Conservation (phyloP, 2,113 vertebrate species). For the Hylia prasina region DNA sequence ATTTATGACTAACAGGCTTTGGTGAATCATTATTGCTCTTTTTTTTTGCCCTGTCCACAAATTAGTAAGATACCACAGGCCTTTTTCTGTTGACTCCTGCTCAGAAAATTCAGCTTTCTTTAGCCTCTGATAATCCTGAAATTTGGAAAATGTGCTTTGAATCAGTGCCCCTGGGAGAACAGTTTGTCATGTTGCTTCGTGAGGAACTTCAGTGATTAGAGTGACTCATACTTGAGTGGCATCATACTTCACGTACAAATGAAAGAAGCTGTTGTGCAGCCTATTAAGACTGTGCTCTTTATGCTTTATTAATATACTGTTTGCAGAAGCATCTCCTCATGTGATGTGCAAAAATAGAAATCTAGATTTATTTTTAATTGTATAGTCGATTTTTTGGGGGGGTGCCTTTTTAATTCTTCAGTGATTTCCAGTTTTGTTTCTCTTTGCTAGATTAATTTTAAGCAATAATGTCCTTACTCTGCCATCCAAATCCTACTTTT, state of each 20-base stretch:
- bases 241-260: constrained; percentile 67
- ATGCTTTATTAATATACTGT: background rate
- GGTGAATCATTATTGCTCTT: background rate
- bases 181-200: constrained; percentile 74
- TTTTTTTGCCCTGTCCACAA: background rate
- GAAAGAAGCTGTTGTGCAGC: constrained; percentile 21
- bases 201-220: constrained; percentile 72
- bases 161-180: constrained; percentile 67
- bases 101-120: background rate
- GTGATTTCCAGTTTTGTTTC: background rate
- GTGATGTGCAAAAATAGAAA: background rate
- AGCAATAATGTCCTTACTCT: background rate
- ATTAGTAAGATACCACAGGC: background rate
- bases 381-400: background rate
- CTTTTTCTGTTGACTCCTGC: constrained; percentile 23
- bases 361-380: background rate
- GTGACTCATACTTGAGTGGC: constrained; percentile 83
- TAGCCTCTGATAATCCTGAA: background rate
- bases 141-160: constrained; percentile 36
- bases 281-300: background rate
- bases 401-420: background rate
- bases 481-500: background rate
- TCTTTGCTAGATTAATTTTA: background rate
- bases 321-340: background rate
- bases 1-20: background rate